phyloP scores from a whole-genome alignment of 2,888 invertebrate genomes.

The Fragum sueziense region DNA sequence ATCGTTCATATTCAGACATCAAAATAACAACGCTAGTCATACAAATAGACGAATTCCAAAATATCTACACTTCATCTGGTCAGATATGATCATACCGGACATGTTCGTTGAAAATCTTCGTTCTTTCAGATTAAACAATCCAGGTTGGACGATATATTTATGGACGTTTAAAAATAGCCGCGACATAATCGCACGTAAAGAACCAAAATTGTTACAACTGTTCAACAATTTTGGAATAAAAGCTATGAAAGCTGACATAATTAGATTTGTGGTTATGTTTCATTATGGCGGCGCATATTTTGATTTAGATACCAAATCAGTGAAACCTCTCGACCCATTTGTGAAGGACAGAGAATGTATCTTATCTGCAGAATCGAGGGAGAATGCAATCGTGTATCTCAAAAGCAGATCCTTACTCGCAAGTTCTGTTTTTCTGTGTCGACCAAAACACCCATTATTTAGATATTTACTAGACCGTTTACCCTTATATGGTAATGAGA shows the following conservation, averaged over 20 bases:
- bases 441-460: not conserved
- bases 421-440: not conserved
- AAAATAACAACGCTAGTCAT: not conserved
- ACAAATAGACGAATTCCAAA: not conserved
- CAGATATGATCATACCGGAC: not conserved
- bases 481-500: constrained; percentile 5
- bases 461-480: not conserved
- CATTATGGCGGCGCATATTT: constrained; percentile 14
- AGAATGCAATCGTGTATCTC: not conserved
- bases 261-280: constrained; percentile 2
- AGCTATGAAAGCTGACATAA: not conserved
- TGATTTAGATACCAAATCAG: not conserved
- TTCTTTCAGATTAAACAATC: not conserved
- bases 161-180: not conserved
- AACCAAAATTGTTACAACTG: not conserved
- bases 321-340: not conserved
- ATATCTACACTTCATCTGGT: constrained; percentile 5
- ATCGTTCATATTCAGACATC: not conserved
- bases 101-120: constrained; percentile 1
- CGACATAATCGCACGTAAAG: not conserved
- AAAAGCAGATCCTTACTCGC: not conserved
- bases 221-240: not conserved
- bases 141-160: not conserved
- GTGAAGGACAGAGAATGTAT: not conserved
- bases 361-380: not conserved